These are phyloP conservation scores for Dryobates pubescens DNA, from an alignment of 2,797 vertebrate genomes.

Conservation along the genomic window DNA sequence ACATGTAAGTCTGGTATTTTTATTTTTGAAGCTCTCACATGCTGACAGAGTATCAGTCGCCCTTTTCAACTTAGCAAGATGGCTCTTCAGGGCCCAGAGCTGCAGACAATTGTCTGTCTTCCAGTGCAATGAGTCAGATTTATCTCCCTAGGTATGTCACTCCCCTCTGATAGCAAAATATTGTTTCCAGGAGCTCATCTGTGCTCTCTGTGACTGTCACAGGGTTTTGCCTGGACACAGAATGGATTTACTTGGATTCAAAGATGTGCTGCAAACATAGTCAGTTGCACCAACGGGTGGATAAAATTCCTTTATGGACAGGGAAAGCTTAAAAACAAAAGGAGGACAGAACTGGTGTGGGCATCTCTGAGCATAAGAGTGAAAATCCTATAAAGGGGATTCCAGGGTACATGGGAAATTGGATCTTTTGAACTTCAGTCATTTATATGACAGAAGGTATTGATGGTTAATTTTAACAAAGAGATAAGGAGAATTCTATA, in stretches of 20 bases:
- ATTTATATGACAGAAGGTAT: neutral
- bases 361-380: neutral
- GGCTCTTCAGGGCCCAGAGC: neutral
- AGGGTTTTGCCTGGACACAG: neutral
- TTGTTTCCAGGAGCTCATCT: neutral
- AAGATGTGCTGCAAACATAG: neutral
- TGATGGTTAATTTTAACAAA: neutral
- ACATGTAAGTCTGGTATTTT: neutral
- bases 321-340: neutral
- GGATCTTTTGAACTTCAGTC: neutral
- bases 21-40: conserved; percentile 16
- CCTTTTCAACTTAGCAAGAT: neutral
- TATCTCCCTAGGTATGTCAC: neutral
- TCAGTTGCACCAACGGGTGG: neutral
- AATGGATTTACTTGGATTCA: neutral
- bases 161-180: neutral
- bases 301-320: neutral
- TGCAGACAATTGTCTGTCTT: neutral
- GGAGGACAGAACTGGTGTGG: neutral
- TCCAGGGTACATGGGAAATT: neutral
- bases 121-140: neutral
- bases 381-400: neutral
- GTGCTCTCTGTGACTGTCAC: neutral
- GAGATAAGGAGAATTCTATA: neutral
- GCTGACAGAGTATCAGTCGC: neutral